Conservation (phyloP, 2,797 vertebrate species). For the Hybognathus amarus region DNA sequence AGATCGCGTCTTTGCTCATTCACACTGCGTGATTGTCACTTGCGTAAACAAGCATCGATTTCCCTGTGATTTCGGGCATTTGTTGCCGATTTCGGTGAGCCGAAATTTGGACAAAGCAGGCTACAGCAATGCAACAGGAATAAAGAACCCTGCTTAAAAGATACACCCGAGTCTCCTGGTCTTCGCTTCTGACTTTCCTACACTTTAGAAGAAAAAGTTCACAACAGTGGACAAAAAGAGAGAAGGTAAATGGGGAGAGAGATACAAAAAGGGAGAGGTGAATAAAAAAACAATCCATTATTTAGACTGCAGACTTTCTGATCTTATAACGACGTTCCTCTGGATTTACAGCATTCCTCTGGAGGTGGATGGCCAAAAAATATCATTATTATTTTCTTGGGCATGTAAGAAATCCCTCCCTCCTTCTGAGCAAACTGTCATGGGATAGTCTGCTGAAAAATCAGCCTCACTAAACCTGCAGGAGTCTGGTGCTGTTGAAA, state of each 20-base stretch:
- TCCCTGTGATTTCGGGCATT: too few relatives aligned
- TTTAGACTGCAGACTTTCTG: constrained; percentile 52
- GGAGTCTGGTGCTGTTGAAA: constrained; percentile 7
- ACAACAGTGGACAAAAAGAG: constrained; percentile 36
- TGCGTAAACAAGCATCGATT: too few relatives aligned
- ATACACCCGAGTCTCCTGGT: too few relatives aligned
- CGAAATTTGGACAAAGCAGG: too few relatives aligned
- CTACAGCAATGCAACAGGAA: too few relatives aligned
- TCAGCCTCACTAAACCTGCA: constrained; percentile 37
- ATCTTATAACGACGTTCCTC: constrained; percentile 55
- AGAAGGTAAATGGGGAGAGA: constrained; percentile 16
- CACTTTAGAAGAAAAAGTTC: too few relatives aligned
- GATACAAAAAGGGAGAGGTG: constrained; percentile 48
- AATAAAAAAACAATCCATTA: constrained; percentile 51
- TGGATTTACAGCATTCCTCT: constrained; percentile 39
- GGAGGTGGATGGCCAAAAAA: constrained; percentile 41
- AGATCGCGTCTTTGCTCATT: too few relatives aligned
- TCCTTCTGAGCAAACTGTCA: constrained; percentile 37
- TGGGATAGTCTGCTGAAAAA: constrained; percentile 20
- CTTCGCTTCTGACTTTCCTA: too few relatives aligned
- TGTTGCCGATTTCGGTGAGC: too few relatives aligned
- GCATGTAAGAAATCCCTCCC: constrained; percentile 45
- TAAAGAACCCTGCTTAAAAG: too few relatives aligned
- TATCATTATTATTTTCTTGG: constrained; percentile 59
- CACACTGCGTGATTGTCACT: too few relatives aligned